Base-by-base conservation (phyloP, 35 echinoderm and acorn worm species). In the Patiria miniata region DNA sequence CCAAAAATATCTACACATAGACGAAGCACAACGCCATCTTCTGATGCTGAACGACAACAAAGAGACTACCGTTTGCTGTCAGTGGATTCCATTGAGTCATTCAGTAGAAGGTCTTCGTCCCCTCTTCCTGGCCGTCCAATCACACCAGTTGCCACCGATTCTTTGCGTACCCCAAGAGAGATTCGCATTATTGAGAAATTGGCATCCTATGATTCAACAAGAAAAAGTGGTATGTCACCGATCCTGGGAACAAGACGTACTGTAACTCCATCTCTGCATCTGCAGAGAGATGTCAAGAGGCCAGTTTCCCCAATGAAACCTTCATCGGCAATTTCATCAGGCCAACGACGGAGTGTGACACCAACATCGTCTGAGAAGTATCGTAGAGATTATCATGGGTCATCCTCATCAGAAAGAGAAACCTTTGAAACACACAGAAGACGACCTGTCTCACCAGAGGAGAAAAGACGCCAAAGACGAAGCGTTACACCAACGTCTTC, bases 201-300 rank as follows among this genome's bases (percentile, higher is more conserved):
- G 65, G 19, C 29, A 36, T 36, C 65, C 42, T 73, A 73, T 30
- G 65, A 73, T 16, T 73, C 26, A 36, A 30, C 6, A 10, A 73
- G 30, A 30, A 10, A 73, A 8, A 73, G 65, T 32, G 23, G 26
- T 30, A 73, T 73, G 26, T 73, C 65, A 47, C 42, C 42, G 42
- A 12, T 47, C 26, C 65, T 23, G 21, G 65, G 26, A 14, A 73
- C 65, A 22, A 22, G 65, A 30, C 37, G 37, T 18, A 44, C 15
- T 80, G 78, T 47, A 52, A 80, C 78, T 22, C 78, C 78, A 80
- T 80, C 78, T 80, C 15, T 39, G 47, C 78, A 80, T 17, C 30
- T 29, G 37, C 38, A n/a, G 39, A 40, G 78, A 80, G 47, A 52
- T 23, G 38, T 29, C 39, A 29, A 21, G 17, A 21, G 39, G 21